These are phyloP conservation scores for Mus musculus DNA, from an alignment of 2,113 vertebrate species.

Conservation along the genomic window DNA sequence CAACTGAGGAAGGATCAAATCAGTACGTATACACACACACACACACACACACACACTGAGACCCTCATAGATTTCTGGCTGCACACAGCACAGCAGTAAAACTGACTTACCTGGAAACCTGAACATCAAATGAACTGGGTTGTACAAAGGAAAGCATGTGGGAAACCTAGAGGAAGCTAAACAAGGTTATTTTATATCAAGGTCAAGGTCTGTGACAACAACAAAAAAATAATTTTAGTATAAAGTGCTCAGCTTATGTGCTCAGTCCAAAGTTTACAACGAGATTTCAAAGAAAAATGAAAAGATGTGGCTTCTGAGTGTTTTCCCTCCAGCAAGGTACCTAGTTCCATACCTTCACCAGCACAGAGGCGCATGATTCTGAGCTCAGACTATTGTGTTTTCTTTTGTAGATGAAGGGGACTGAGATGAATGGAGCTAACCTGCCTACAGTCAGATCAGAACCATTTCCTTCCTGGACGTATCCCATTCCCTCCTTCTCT, in stretches of 20 bases:
- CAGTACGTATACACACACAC: neutral
- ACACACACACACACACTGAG: neutral
- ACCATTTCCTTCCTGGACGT: neutral
- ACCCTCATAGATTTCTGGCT: neutral
- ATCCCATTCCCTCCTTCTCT: too few relatives aligned
- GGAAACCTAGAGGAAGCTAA: neutral
- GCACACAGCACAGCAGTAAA: too few relatives aligned
- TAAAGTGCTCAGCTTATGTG: neutral
- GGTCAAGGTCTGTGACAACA: slow-evolving; percentile 24
- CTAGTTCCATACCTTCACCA: neutral
- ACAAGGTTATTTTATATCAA: neutral
- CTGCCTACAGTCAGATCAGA: neutral
- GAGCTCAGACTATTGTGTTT: neutral
- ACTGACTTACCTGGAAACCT: neutral
- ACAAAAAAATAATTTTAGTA: neutral
- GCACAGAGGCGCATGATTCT: neutral
- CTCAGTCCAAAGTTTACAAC: neutral
- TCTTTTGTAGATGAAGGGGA: neutral
- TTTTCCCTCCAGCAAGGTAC: neutral
- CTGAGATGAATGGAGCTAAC: neutral
- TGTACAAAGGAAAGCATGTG: neutral
- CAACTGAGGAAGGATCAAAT: neutral
- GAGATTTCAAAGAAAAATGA: neutral
- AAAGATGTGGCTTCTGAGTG: neutral
- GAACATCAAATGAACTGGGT: neutral